Percentiles rank a stretch among this genome's conserved stretches.
These are phyloP conservation scores for Sylvia borin DNA, from an alignment of 2,797 vertebrate genomes.

Conservation along the genomic window DNA sequence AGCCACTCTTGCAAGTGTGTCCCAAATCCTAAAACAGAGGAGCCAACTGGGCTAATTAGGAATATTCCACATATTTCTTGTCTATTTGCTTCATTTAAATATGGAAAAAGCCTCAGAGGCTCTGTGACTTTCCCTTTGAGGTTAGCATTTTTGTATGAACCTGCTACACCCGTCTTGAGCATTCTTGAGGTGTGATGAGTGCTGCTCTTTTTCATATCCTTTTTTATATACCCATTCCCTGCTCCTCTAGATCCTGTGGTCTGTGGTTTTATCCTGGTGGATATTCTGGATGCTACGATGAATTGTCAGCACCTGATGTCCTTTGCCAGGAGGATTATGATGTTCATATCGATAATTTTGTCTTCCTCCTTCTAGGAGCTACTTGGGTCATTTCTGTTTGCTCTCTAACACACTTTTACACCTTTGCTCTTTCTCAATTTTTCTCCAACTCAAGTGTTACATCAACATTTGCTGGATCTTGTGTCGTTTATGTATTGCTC, in stretches of 20 bases:
- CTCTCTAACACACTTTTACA: neutral
- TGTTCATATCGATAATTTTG: neutral
- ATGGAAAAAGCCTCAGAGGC: neutral
- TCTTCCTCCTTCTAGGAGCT: neutral
- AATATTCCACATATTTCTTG: neutral
- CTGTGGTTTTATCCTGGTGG: neutral
- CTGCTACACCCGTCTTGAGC: neutral
- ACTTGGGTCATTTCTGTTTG: neutral
- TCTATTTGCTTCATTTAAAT: neutral
- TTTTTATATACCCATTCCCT: neutral
- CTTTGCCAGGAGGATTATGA: neutral
- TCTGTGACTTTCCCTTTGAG: neutral
- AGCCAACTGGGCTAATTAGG: neutral
- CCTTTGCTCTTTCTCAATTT: neutral
- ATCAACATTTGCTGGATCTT: neutral
- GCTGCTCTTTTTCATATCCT: neutral
- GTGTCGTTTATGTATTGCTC: neutral
- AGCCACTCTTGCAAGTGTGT: neutral
- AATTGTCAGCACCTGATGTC: neutral
- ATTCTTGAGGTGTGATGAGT: neutral
- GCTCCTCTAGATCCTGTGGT: neutral
- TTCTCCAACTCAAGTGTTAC: neutral
- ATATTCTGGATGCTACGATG: rapidly evolving
- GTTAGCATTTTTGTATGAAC: neutral
- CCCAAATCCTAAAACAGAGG: neutral